These are phyloP conservation scores for Nemotelus nigrinus DNA, from an alignment of 2,888 invertebrate genomes.

Conservation along the genomic window DNA sequence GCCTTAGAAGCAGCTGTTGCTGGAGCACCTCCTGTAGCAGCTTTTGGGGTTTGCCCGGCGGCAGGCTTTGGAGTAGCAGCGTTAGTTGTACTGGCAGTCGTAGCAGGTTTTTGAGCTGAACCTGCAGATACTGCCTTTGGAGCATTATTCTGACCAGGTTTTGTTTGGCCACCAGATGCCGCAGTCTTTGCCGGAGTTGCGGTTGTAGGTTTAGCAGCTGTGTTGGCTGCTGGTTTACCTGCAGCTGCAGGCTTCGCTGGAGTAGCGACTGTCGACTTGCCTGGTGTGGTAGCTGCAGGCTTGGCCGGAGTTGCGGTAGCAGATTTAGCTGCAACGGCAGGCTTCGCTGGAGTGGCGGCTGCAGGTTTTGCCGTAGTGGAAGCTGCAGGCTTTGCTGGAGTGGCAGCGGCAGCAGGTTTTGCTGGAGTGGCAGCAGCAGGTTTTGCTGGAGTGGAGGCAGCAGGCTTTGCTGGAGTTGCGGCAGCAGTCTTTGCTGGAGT, in stretches of 20 bases:
- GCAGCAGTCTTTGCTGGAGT: neutral
- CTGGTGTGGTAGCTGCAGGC: constrained; percentile 1
- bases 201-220: neutral
- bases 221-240: neutral
- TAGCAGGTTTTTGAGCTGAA: neutral
- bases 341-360: constrained; percentile 16
- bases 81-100: neutral
- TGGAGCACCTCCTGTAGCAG: neutral
- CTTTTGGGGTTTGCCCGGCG: neutral
- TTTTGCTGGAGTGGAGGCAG: neutral
- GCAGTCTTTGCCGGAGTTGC: neutral
- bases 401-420: neutral
- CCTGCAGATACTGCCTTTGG: neutral
- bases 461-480: neutral
- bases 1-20: neutral
- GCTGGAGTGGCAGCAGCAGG: neutral
- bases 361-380: constrained; percentile 1
- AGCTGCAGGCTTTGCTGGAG: neutral
- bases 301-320: neutral
- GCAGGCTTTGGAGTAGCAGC: neutral
- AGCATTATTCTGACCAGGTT: neutral
- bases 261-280: neutral
- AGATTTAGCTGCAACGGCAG: constrained; percentile 3
- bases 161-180: neutral
- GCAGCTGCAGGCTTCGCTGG: neutral